Evolutionary conservation across 2,888 invertebrate genomes (phyloP), one percentile per base, ranked within the genome.

Genomic region (Leucophenga montana): DNA sequence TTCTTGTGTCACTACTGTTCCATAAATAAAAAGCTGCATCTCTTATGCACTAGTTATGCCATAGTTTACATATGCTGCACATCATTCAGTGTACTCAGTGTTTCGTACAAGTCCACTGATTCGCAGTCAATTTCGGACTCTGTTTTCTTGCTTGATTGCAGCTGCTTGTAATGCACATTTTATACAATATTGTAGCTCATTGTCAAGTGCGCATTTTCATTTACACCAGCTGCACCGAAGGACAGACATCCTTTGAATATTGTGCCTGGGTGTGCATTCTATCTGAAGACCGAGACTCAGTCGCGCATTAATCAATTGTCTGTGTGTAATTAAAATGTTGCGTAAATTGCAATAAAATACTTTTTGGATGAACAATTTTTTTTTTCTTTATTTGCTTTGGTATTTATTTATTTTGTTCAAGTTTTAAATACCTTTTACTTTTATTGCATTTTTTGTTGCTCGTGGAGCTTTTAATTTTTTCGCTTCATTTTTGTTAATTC

Each of bases 301-400:
- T 27, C 57, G 50, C n/a, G 50, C 50, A 39, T 39, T 33, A 61
- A 61, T 61, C 61, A 61, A 33, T 61, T 39, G 39, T 39, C n/a
- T 57, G 57, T 57, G 27, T 27, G 57, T 61, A 61, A 61, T 61
- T 61, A 61, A 61, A 61, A 61, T 61, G 61, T 61, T 61, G 61
- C 61, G 20, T 39, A 39, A 61, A 61, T 33, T 61, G 39, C 61
- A 61, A n/a, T 39, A 39, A 61, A 57, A 31, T 61, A 18, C 16
- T 18, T 61, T 44, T 11, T 61, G 9, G 61, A 18, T 13, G 16
- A 5, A 33, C 33, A 6, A 16, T 61, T 61, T 44, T 13, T 18
- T 39, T 57, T 31, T 27, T 13, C 14, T 57, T 57, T 27, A 11
- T 18, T 6, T 56, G 1, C 0, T n/a, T 50, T n/a, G 16, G 18